phyloP scores from a whole-genome alignment of 2,113 vertebrate species.

The Xiphophorus maculatus region DNA sequence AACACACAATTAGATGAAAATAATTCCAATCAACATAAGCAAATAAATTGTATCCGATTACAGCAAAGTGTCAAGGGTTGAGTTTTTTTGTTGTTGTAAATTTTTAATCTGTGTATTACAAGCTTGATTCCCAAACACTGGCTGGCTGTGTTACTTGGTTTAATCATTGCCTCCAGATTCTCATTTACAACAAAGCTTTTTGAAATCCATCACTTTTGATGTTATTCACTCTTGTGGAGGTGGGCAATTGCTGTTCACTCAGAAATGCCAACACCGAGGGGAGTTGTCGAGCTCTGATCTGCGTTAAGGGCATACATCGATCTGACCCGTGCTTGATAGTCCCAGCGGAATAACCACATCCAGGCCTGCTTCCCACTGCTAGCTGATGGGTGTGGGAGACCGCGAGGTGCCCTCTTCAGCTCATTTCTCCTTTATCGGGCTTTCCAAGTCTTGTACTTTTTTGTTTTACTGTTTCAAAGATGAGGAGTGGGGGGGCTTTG shows the following conservation, averaged over 20 bases:
- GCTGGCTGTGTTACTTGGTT: not conserved
- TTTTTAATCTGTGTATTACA: not conserved
- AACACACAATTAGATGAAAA: not conserved
- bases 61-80: too few species aligned
- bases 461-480: conserved; percentile 49
- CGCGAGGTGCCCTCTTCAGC: conserved; percentile 55
- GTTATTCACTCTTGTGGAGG: conserved; percentile 66
- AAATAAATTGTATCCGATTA: not conserved
- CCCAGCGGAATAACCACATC: conserved; percentile 59
- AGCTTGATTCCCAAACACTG: not conserved
- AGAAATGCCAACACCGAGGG: conserved; percentile 71
- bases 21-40: not conserved
- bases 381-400: conserved; percentile 62
- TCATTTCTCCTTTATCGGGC: conserved; percentile 36
- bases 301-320: conserved; percentile 63
- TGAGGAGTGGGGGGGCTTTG: conserved; percentile 70
- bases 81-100: not conserved
- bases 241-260: conserved; percentile 64
- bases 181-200: conserved; percentile 53
- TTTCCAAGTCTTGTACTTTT: conserved; percentile 36
- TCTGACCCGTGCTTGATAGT: conserved; percentile 57
- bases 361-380: conserved; percentile 59
- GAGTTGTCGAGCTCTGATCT: conserved; percentile 76
- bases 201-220: conserved; percentile 53
- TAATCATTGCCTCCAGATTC: conserved; percentile 38